These are phyloP conservation scores for Laterallus jamaicensis DNA, from an alignment of 2,113 vertebrate genomes.

Conservation along the genomic window DNA sequence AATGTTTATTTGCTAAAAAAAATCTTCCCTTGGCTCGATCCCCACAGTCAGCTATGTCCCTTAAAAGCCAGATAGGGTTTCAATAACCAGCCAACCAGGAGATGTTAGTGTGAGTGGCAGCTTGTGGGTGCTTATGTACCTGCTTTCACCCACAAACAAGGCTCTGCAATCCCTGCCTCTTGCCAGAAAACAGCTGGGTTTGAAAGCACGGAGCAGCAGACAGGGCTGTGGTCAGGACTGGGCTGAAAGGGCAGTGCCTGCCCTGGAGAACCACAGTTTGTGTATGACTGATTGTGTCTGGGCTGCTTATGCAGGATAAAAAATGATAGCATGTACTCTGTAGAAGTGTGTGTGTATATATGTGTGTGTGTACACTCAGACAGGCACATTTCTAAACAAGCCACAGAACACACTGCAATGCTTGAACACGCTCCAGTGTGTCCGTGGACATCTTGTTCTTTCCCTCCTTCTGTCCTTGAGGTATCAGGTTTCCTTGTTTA, in stretches of 20 bases:
- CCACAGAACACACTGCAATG: constrained; percentile 21
- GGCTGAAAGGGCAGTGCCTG: background rate
- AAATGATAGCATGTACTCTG: background rate
- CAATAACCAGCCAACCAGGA: background rate
- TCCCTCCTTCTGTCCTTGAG: constrained; percentile 52
- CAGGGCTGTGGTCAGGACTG: background rate
- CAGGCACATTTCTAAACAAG: constrained; percentile 26
- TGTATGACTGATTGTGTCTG: background rate
- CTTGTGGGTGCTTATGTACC: background rate
- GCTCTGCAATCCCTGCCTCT: background rate
- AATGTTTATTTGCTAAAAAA: background rate
- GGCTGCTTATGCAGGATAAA: background rate
- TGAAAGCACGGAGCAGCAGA: background rate
- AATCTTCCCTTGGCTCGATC: background rate
- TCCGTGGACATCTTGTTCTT: constrained; percentile 68
- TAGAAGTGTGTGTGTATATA: background rate
- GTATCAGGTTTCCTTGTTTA: constrained; percentile 73
- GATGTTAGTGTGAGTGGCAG: background rate
- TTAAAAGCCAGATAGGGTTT: background rate
- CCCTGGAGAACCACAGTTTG: background rate
- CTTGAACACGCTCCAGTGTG: constrained; percentile 45
- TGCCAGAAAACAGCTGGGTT: background rate
- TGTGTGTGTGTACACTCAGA: background rate
- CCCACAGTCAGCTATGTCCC: no score
- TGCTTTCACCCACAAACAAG: background rate